These are phyloP conservation scores for human (Homo sapiens) DNA, from an alignment of 2,113 vertebrate genomes.

Conservation along the genomic window GRCh38 chr3:152474001-152474500, in stretches of 20 bases:
- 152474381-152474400: not conserved
- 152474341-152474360: not conserved
- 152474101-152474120: not conserved
- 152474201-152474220: conserved; percentile 16
- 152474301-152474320: not conserved
- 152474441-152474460: not conserved
- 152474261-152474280: conserved; percentile 10
- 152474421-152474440: not conserved
- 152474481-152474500: not conserved
- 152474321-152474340: not conserved
- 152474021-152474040: not conserved
- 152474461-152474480: not conserved
- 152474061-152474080: not conserved
- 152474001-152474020: not conserved
- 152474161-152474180: not conserved
- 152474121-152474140: not conserved
- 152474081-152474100: not conserved
- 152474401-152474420: not conserved
- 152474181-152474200: not conserved
- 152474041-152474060: not conserved
- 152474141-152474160: not conserved
- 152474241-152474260: not conserved
- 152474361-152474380: not conserved
- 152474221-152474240: not conserved
- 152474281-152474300: not conserved